Evolutionary conservation across 2,888 invertebrate species (phyloP), one percentile per base, ranked within the genome.

Genomic region (Temnothorax ravouxi): DNA sequence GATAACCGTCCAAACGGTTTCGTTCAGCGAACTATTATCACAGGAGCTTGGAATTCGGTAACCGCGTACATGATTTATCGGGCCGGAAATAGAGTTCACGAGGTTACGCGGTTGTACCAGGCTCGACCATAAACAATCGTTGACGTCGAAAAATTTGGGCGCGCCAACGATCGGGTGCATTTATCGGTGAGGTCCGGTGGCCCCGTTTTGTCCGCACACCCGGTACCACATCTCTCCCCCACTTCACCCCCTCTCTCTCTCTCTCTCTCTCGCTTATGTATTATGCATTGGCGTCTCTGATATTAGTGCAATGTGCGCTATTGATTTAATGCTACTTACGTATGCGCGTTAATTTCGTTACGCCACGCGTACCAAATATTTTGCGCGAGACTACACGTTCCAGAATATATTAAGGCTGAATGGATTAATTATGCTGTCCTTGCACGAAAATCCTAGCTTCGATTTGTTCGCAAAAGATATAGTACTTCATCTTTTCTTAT

Each of bases 41-140:
- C 76, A 47, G 67, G 67, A 69, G 79, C 62, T 38, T 79, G 83
- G 67, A 79, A 83, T 79, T 83, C 62, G 79, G 61, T 64, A 83
- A 80, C 67, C 83, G 80, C 62, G 77, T 62, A 62, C 62, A 52
- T 80, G 86, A 86, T 88, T 86, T 82, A 88, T 88, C 81, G 84
- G 79, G 21, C 56, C 64, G 82, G 75, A 79, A 82, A 77, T 62
- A 34, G 79, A 80, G 79, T 80, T 80, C 79, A 80, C 72, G 79
- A 72, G 79, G 79, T 80, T 72, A 80, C 79, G 59, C 72, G 79
- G 72, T 80, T 80, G 56, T 72, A 47, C 72, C 47, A 21, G 79
- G 18, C 38, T 9, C 79, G 71, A 59, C 21, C 72, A 54, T 80
- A 80, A 80, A 80, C 72, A 80, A 80, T 80, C 47, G 79, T 71